Conservation (phyloP, 2,113 vertebrate genomes). For the Pituophis catenifer region DNA sequence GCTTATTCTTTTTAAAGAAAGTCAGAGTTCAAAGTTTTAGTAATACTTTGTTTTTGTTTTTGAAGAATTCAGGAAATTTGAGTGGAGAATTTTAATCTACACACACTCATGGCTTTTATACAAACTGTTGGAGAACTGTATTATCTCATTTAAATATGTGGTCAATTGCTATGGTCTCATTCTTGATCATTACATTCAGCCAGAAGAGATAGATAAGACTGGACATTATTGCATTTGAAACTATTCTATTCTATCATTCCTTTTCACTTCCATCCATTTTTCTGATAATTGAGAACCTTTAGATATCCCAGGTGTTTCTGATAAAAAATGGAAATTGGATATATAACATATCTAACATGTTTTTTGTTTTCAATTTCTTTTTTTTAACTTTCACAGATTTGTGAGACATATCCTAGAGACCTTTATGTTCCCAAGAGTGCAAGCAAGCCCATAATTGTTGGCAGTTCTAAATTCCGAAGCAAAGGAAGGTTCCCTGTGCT, state of each 20-base stretch:
- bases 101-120: neutral
- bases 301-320: neutral
- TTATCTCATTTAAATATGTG: neutral
- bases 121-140: neutral
- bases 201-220: neutral
- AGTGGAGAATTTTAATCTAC: neutral
- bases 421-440: conserved; percentile 89
- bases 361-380: neutral
- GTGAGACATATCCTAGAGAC: conserved; percentile 94
- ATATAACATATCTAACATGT: neutral
- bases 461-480: conserved; percentile 97
- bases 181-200: neutral
- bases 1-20: neutral
- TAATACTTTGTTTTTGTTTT: neutral
- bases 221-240: neutral
- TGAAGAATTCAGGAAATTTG: neutral
- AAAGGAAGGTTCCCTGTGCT: conserved; percentile 97
- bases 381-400: conserved; percentile 75
- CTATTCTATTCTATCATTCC: neutral
- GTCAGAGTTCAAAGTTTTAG: neutral
- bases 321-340: neutral
- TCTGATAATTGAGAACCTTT: neutral
- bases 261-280: neutral
- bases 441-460: conserved; percentile 94
- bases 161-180: neutral